Evolutionary conservation across 2,888 invertebrate genomes (phyloP), one percentile per base, ranked within the genome.

Genomic region (Pyrochroa serraticornis): DNA sequence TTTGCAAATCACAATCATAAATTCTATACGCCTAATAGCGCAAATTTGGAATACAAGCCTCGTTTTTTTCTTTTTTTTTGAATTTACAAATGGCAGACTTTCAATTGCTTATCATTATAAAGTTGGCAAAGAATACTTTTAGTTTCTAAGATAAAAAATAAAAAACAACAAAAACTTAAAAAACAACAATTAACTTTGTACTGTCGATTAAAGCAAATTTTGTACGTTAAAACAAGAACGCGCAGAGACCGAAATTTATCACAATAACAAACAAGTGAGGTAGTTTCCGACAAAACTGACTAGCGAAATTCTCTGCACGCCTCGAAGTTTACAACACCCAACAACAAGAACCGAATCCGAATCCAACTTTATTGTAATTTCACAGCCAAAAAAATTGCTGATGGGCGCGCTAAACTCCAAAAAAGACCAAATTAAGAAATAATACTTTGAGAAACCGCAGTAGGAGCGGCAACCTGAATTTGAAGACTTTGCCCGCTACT

Each of bases 381-480:
- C 68, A 68, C 68, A 68, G 68, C 68, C 68, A 67, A 68, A 32
- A 49, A 55, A 55, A 42, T 43, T 32, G 31, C 9, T 9, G n/a
- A n/a, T 44, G 31, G 37, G 22, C 13, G 37, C 14, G 10, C 12
- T 52, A 44, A 51, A 51, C 51, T 51, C 36, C 35, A 12, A 39
- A 39, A 39, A 54, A 33, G 45, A 58, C 10, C 30, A 35, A 54
- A 61, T 73, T 70, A 73, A 45, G 72, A 71, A 48, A 73, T 62
- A 57, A 72, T 72, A 60, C 70, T 69, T 63, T 73, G 70, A 22
- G 65, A 58, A 48, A 60, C 58, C 47, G 63, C 67, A 58, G 50
- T 63, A 54, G 80, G 77, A 33, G 78, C 77, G 5, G 79, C 76
- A 65, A 79, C 81, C 68, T 79, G 82, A 60, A 81, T 61, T 58